Base-by-base conservation (phyloP, 2,888 invertebrate species). In the Epinotia brunnichana region DNA sequence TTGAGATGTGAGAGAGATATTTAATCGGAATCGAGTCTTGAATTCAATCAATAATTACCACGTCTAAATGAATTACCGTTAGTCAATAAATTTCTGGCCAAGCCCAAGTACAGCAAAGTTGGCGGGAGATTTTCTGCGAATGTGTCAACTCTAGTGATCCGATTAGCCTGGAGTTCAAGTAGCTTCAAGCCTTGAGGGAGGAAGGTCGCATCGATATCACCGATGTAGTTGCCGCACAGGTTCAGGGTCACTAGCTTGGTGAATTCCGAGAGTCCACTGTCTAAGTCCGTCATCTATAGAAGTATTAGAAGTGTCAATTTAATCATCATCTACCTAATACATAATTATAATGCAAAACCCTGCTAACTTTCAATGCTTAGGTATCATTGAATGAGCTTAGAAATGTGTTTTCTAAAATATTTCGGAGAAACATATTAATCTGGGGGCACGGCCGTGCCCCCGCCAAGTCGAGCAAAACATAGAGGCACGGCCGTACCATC, bases 151-250 rank as follows among this genome's bases (percentile, higher is more conserved):
- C 83, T 79, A 4, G 75, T 79, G 41, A 95, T 87, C 74, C 87
- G 76, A 82, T 95, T 95, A 17, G 89, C 86, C 81, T 92, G 94
- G 29, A 94, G 85, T 80, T 95, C 94, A 17, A 95, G 82, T 24
- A 88, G 78, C 70, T 81, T 84, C 41, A 95, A 76, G 13, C 82
- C 81, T 61, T 81, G 79, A 4, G 94, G 94, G 64, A 95, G 81
- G 51, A 83, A 74, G 10, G 76, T 77, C 2, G 91, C 82, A 59
- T 87, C 80, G 0, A 94, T 68, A 2, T 88, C 81, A 44, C 75
- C 48, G 2, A 92, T 81, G 56, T 78, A 89, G 76, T 92, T 92
- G 11, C 92, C 93, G 70, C 91, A 88, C 41, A 95, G 82, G 78
- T 89, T 91, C 24, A 95, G 83, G 21, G 89, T 85, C 53, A 89